Percentiles rank a stretch among this genome's conserved stretches.
Conservation (phyloP, 2,797 vertebrate genomes). For the Trachurus trachurus region DNA sequence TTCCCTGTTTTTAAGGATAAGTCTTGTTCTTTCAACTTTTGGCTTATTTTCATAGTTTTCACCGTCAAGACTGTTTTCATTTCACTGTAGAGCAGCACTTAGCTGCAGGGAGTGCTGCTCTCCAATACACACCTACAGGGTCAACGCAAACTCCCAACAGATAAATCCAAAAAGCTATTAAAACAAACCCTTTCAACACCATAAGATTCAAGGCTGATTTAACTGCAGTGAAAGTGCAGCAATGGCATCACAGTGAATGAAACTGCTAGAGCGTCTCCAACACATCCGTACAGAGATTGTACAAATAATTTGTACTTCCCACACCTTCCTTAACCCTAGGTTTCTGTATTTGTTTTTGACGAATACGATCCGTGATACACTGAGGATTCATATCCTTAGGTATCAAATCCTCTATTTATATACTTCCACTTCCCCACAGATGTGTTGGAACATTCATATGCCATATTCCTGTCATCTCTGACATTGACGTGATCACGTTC, state of each 20-base stretch:
- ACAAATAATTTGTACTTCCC: conserved; percentile 18
- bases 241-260: conserved; percentile 17
- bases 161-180: conserved; percentile 66
- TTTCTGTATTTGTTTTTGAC: not conserved
- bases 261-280: conserved; percentile 31
- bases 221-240: conserved; percentile 41
- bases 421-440: not conserved
- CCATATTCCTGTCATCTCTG: not conserved
- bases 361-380: not conserved
- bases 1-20: conserved; percentile 9
- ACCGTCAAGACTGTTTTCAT: conserved; percentile 39
- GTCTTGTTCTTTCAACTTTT: conserved; percentile 19
- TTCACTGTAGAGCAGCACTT: conserved; percentile 29
- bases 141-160: conserved; percentile 52
- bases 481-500: not conserved
- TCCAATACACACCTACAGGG: conserved; percentile 48
- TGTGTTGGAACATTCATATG: not conserved
- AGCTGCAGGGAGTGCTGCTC: conserved; percentile 40
- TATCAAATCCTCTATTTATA: conserved; percentile 3
- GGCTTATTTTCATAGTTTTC: conserved; percentile 57
- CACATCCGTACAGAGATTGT: not conserved
- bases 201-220: conserved; percentile 62
- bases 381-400: not conserved
- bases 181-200: conserved; percentile 59
- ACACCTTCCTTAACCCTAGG: not conserved